Evolutionary conservation across 2,888 invertebrate genomes (phyloP).

Genomic region (Sicus ferrugineus): DNA sequence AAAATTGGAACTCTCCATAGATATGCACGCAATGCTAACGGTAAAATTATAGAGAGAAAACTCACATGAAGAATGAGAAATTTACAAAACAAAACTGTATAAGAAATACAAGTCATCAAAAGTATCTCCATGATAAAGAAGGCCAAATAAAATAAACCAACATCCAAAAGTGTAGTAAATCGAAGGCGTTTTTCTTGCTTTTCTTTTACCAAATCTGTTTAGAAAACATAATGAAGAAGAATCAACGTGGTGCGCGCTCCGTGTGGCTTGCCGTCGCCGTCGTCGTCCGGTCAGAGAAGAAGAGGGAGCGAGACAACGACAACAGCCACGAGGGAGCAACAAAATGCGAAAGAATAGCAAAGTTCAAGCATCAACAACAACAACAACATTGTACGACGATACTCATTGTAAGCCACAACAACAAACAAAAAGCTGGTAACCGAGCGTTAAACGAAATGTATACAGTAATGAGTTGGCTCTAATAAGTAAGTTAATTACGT

Average conservation of each 20-base stretch:
- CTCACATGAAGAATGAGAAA: background rate
- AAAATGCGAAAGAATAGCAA: background rate
- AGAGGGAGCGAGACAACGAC: background rate
- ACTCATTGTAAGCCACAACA: slow-evolving; percentile 29
- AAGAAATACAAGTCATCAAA: background rate
- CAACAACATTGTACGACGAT: too few species aligned
- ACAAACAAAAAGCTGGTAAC: slow-evolving; percentile 30
- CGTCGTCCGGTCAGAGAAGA: background rate
- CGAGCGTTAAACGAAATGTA: slow-evolving; percentile 3
- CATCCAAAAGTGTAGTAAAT: slow-evolving; percentile 2
- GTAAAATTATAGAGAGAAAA: background rate
- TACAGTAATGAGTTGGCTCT: slow-evolving; percentile 17
- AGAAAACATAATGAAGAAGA: background rate
- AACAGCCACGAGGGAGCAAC: background rate
- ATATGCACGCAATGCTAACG: too few species aligned
- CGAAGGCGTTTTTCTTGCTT: slow-evolving; percentile 18
- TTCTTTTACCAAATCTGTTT: background rate
- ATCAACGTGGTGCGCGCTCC: too few species aligned
- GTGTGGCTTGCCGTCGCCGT: too few species aligned
- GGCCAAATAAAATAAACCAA: background rate
- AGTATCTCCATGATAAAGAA: slow-evolving; percentile 12
- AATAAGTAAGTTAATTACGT: slow-evolving; percentile 16
- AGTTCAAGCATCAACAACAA: slow-evolving; percentile 17
- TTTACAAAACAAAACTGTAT: background rate
- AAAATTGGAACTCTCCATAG: too few species aligned